These are phyloP conservation scores for Eupithecia insigniata DNA, from an alignment of 2,888 invertebrate species.

Conservation along the genomic window DNA sequence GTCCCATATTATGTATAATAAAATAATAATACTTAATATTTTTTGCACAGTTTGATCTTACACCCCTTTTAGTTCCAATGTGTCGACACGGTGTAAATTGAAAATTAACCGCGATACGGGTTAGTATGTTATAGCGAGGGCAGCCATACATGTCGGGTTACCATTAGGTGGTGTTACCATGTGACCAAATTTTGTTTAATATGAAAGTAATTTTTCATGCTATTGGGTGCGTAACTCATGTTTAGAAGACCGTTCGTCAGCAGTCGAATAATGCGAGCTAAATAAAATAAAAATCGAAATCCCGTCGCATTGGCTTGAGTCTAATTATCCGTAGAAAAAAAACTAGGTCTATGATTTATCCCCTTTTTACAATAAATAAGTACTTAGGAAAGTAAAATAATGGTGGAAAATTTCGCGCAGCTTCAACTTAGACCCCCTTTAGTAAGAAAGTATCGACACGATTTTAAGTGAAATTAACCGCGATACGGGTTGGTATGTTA, in stretches of 20 bases:
- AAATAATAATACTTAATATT: neutral
- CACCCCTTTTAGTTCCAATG: neutral
- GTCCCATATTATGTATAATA: no score
- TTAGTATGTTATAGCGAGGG: neutral
- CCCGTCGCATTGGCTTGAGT: no score
- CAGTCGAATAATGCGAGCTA: no score
- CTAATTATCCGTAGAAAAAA: no score
- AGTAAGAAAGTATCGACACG: neutral
- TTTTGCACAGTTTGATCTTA: neutral
- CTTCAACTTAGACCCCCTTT: neutral
- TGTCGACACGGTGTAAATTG: neutral
- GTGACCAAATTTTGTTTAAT: neutral
- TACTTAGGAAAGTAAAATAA: no score
- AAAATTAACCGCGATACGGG: neutral
- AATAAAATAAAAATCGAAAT: no score
- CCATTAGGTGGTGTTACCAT: neutral
- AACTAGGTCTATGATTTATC: no score
- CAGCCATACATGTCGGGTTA: neutral
- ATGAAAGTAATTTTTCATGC: no score
- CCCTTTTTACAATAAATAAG: no score
- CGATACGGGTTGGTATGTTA: neutral
- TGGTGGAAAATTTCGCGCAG: neutral
- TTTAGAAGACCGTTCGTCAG: no score
- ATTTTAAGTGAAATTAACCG: neutral
- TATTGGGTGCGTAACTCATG: no score